phyloP scores from a whole-genome alignment of 2,113 vertebrate genomes.

The Rhipidura dahli region DNA sequence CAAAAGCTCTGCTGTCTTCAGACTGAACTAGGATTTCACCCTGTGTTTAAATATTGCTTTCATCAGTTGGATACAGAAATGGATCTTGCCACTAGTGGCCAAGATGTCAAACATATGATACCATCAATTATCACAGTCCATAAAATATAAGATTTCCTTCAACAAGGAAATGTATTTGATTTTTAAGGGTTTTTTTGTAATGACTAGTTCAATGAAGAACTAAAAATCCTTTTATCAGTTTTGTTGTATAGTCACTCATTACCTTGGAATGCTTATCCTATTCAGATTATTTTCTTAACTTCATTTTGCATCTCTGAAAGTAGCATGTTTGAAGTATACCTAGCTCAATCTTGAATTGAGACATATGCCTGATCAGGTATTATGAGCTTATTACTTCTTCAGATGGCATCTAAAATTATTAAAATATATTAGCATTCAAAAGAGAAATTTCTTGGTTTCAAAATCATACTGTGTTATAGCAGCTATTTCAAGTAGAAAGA shows the following conservation, averaged over 20 bases:
- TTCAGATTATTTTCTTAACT: neutral
- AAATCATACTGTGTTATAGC: neutral
- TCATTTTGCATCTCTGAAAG: neutral
- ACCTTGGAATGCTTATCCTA: neutral
- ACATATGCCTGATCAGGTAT: neutral
- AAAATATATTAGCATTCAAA: slow-evolving; percentile 6
- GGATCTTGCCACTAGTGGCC: neutral
- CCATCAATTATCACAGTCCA: neutral
- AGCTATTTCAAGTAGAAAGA: slow-evolving; percentile 18
- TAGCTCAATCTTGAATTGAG: neutral
- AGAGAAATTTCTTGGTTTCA: neutral
- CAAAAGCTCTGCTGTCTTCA: neutral
- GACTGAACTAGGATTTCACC: neutral
- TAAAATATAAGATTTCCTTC: neutral
- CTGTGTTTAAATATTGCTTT: neutral
- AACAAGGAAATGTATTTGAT: neutral
- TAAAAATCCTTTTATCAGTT: neutral
- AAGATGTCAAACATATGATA: neutral
- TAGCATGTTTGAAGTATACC: neutral
- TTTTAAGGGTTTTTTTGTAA: neutral
- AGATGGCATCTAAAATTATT: neutral
- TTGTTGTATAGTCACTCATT: neutral
- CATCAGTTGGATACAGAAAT: neutral
- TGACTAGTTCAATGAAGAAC: neutral
- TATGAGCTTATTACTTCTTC: neutral